Evolutionary conservation across 2,797 vertebrate species (phyloP).

Genomic region (Gadopsis marmoratus): DNA sequence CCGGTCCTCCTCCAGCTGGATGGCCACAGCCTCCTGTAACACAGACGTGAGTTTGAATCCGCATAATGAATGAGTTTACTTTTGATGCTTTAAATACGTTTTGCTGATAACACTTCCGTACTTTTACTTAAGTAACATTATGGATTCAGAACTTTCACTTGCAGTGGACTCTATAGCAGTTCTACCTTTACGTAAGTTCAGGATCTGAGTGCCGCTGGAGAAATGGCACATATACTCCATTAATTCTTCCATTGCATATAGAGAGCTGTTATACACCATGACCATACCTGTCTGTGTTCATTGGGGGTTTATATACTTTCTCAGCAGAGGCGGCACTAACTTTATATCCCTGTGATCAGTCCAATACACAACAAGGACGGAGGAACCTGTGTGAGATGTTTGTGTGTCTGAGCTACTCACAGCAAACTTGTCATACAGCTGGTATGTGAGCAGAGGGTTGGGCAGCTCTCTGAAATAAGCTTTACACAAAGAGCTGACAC

Average conservation of each 20-base stretch:
- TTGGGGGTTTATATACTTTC: background rate
- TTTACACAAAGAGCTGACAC: slow-evolving; percentile 95
- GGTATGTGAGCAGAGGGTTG: slow-evolving; percentile 95
- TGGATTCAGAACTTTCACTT: background rate
- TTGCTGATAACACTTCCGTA: background rate
- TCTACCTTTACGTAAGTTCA: background rate
- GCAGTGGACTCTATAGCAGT: background rate
- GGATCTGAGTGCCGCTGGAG: background rate
- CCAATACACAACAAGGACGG: background rate
- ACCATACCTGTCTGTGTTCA: background rate
- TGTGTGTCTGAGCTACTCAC: slow-evolving; percentile 78
- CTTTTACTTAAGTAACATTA: background rate
- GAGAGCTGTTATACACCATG: background rate
- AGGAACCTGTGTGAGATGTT: background rate
- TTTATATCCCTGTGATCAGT: background rate
- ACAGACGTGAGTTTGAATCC: background rate
- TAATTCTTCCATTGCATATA: background rate
- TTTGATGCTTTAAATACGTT: background rate
- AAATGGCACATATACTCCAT: background rate
- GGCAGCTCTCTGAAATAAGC: slow-evolving; percentile 97
- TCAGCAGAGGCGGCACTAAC: background rate
- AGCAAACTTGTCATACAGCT: slow-evolving; percentile 96
- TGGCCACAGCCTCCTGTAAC: slow-evolving; percentile 91
- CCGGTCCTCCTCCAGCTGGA: slow-evolving; percentile 91
- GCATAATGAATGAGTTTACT: background rate